These are phyloP conservation scores for Astatotilapia flaviijosephi DNA, from an alignment of 2,113 vertebrate species.

Conservation along the genomic window DNA sequence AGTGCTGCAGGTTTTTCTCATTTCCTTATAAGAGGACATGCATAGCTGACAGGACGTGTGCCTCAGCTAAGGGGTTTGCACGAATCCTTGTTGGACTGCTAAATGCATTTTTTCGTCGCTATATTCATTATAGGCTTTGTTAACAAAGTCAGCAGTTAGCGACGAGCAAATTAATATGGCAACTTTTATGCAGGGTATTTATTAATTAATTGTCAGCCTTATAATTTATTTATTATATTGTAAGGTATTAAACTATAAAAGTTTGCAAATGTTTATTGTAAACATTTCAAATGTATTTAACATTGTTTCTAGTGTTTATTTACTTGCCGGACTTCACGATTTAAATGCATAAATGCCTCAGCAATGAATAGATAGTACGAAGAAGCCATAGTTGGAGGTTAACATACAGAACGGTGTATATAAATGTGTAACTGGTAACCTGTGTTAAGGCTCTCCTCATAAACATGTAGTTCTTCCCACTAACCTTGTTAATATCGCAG, in stretches of 20 bases:
- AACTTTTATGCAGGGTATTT: background rate
- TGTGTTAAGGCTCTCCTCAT: background rate
- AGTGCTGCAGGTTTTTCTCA: background rate
- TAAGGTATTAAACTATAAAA: background rate
- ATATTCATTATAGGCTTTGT: background rate
- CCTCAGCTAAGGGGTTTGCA: background rate
- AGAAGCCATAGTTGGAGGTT: background rate
- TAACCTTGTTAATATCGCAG: background rate
- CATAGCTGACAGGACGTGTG: background rate
- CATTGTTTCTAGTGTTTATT: background rate
- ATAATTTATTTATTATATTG: background rate
- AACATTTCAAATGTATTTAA: background rate
- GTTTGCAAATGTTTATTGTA: background rate
- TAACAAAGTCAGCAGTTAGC: background rate
- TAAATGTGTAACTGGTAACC: background rate
- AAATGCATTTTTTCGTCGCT: background rate
- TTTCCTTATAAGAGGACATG: conserved; percentile 1
- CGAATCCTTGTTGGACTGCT: background rate
- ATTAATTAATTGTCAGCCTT: background rate
- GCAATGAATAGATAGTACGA: background rate
- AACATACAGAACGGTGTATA: background rate
- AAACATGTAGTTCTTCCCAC: background rate
- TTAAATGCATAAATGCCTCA: background rate
- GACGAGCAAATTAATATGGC: background rate
- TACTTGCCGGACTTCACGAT: background rate